Percentiles rank a stretch among this genome's conserved stretches.
Conservation (phyloP, 2,797 vertebrate species). For the Gobio occitaniae region DNA sequence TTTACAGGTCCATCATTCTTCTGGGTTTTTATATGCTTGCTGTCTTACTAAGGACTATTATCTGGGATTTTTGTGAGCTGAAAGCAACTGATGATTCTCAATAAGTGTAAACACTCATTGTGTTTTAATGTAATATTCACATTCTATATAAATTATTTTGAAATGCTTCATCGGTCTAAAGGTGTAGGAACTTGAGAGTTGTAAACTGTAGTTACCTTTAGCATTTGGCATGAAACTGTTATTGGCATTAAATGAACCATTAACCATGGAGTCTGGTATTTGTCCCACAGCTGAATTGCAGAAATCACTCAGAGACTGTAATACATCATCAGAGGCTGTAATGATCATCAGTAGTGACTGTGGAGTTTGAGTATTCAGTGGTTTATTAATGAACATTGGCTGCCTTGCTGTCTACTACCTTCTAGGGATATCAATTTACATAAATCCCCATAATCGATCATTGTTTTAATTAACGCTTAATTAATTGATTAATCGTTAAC, state of each 20-base stretch:
- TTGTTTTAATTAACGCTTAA: background rate
- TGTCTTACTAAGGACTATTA: background rate
- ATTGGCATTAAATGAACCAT: conserved; percentile 12
- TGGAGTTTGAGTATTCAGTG: background rate
- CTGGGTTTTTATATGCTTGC: background rate
- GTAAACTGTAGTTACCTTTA: conserved; percentile 18
- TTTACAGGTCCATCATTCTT: background rate
- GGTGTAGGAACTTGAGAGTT: background rate
- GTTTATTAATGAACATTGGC: background rate
- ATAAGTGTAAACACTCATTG: background rate
- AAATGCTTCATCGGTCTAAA: background rate
- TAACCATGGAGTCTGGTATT: background rate
- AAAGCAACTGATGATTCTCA: background rate
- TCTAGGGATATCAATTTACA: background rate
- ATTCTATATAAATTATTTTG: background rate
- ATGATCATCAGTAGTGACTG: background rate
- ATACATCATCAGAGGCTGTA: background rate
- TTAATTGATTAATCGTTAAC: too few species aligned
- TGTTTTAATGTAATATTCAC: background rate
- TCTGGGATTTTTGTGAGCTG: background rate
- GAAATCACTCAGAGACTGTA: background rate
- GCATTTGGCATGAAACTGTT: background rate
- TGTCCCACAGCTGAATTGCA: conserved; percentile 2
- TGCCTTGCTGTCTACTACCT: background rate
- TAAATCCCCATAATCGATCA: background rate